Evolutionary conservation across 2,797 vertebrate genomes (phyloP).

Genomic region (Fistularia tabacaria): DNA sequence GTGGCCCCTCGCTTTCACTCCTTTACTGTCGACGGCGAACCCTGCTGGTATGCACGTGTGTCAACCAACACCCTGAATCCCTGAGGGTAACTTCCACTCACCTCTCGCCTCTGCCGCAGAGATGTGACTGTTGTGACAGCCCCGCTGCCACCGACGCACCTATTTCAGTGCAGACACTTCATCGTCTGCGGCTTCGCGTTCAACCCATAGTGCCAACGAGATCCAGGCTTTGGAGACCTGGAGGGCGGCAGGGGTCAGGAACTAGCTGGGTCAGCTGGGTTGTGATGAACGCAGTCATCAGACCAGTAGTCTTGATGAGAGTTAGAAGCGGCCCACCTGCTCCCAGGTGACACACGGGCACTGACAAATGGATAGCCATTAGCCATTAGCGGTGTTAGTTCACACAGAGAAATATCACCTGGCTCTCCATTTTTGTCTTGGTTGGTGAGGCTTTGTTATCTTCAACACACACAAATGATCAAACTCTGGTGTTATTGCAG

Average conservation of each 20-base stretch:
- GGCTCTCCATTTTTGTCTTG: too few species aligned
- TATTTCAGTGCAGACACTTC: slow-evolving; percentile 54
- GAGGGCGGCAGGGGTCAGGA: background rate
- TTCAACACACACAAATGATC: slow-evolving; percentile 28
- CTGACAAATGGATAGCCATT: too few species aligned
- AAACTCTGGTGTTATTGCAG: slow-evolving; percentile 62
- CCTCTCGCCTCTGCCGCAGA: slow-evolving; percentile 30
- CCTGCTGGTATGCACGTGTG: slow-evolving; percentile 30
- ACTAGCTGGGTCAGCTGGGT: too few species aligned
- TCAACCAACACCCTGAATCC: slow-evolving; percentile 34
- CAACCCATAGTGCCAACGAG: slow-evolving; percentile 30
- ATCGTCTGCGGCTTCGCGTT: slow-evolving; percentile 55
- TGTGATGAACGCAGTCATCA: too few species aligned
- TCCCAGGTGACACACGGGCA: too few species aligned
- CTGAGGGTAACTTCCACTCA: slow-evolving; percentile 55
- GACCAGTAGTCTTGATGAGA: too few species aligned
- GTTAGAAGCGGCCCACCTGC: too few species aligned
- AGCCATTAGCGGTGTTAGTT: too few species aligned
- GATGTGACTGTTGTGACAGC: slow-evolving; percentile 57
- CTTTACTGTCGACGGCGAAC: slow-evolving; percentile 14
- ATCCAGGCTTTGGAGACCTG: background rate
- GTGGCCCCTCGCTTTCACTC: slow-evolving; percentile 29
- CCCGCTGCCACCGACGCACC: slow-evolving; percentile 51
- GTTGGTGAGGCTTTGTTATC: too few species aligned
- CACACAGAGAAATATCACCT: too few species aligned